phyloP scores from a whole-genome alignment of 2,888 invertebrate genomes.

The Leptura quadrifasciata region DNA sequence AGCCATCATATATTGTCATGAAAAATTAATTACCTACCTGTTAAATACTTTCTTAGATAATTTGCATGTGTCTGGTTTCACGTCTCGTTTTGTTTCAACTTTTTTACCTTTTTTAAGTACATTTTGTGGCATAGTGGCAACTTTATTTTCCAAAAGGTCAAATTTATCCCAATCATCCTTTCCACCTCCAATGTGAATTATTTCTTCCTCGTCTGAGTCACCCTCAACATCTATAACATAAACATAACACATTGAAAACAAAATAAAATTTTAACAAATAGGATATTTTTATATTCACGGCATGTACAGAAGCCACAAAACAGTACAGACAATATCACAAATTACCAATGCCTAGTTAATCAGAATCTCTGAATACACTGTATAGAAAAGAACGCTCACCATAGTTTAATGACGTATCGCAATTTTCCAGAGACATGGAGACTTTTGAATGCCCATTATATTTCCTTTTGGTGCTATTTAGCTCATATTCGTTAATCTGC shows the following conservation, averaged over 20 bases:
- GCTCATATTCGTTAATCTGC: constrained; percentile 90
- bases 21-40: not conserved
- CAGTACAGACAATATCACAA: no score
- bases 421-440: no score
- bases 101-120: not conserved
- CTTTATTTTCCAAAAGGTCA: constrained; percentile 76
- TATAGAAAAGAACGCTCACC: constrained; percentile 59
- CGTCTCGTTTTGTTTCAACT: not conserved
- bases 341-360: no score
- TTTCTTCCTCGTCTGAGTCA: constrained; percentile 75
- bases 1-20: no score
- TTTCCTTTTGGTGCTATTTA: no score
- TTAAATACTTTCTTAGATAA: not conserved
- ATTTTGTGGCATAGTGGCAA: not conserved
- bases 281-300: no score
- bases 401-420: no score
- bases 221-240: constrained; percentile 66
- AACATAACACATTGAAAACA: no score
- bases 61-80: not conserved
- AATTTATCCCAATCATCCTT: constrained; percentile 86
- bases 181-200: constrained; percentile 62
- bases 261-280: no score
- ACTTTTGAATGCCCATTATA: no score
- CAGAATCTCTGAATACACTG: no score
- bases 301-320: no score